phyloP scores from a whole-genome alignment of 2,797 vertebrate genomes.

The Manis crassicaudata region DNA sequence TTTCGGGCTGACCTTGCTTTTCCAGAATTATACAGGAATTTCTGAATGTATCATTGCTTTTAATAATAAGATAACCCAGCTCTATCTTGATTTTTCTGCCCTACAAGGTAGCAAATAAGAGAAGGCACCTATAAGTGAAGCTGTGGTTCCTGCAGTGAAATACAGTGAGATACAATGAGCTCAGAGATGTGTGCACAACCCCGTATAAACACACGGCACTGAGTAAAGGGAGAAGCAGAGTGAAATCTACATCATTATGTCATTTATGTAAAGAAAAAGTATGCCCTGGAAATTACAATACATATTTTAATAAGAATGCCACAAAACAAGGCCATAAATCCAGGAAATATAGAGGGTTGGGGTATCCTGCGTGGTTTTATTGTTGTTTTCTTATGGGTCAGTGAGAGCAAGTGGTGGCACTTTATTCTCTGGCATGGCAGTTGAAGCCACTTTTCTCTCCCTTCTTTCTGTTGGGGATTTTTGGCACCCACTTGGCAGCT shows the following conservation, averaged over 20 bases:
- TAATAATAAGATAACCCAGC: not conserved
- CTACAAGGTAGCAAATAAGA: not conserved
- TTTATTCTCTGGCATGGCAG: not conserved
- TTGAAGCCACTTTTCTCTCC: not conserved
- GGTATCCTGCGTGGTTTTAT: not conserved
- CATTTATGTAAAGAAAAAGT: not conserved
- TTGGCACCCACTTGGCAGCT: not conserved
- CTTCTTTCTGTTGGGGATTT: not conserved
- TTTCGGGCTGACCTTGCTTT: not conserved
- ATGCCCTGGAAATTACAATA: not conserved
- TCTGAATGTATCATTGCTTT: not conserved
- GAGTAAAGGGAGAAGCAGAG: not conserved
- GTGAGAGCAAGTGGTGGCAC: not conserved
- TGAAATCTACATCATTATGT: not conserved
- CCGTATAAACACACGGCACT: not conserved
- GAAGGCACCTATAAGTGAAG: not conserved
- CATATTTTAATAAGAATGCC: not conserved
- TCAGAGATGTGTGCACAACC: not conserved
- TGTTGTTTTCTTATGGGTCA: not conserved
- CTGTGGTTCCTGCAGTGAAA: not conserved
- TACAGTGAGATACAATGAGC: not conserved
- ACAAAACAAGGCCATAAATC: not conserved
- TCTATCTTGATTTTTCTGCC: not conserved
- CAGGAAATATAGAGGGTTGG: not conserved
- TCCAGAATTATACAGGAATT: not conserved